These are phyloP conservation scores for Procavia capensis DNA, from an alignment of 2,113 vertebrate species.

Conservation along the genomic window DNA sequence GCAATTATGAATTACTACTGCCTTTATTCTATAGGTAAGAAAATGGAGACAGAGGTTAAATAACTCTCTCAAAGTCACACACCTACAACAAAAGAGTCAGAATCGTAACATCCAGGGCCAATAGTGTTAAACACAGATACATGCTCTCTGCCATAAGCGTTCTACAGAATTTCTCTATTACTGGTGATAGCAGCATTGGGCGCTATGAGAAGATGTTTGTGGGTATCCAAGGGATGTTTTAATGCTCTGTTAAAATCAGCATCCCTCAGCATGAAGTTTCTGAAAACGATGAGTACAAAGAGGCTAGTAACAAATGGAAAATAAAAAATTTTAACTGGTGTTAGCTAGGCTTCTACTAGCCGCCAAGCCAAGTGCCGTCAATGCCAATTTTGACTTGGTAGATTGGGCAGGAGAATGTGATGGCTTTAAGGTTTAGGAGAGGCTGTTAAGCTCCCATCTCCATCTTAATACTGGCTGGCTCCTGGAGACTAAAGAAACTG, in stretches of 20 bases:
- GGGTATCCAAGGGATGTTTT: neutral
- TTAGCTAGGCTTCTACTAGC: neutral
- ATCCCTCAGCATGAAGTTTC: neutral
- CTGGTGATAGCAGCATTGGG: neutral
- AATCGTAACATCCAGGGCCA: neutral
- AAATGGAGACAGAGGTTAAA: constrained; percentile 13
- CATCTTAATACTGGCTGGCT: neutral
- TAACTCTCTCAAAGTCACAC: neutral
- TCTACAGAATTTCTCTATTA: neutral
- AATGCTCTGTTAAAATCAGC: neutral
- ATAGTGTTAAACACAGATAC: neutral
- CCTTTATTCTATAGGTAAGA: neutral
- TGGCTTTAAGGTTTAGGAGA: neutral
- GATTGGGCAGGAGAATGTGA: neutral
- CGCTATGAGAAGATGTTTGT: neutral
- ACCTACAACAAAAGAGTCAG: neutral
- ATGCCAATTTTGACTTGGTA: neutral
- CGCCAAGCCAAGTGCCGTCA: no score
- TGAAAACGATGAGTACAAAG: neutral
- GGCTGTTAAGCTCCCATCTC: neutral
- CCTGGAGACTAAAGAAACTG: neutral
- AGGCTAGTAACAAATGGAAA: neutral
- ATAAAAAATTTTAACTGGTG: constrained; percentile 32
- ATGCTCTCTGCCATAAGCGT: neutral
- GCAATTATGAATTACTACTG: neutral